Evolutionary conservation across 2,888 invertebrate genomes (phyloP), one percentile per base, ranked within the genome.

Genomic region (Rotaria socialis): DNA sequence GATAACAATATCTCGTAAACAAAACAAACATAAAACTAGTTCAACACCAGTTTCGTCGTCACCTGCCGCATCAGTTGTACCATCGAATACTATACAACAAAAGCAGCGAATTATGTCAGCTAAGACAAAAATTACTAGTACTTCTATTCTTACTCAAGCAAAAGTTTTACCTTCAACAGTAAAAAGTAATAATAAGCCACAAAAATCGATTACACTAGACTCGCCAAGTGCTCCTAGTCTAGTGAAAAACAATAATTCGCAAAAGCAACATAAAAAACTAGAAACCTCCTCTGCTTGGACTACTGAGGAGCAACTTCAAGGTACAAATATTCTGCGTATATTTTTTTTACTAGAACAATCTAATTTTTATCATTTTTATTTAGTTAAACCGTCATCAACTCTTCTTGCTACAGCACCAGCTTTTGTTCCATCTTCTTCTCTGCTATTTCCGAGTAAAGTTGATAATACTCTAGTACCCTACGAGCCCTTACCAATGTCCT

Each of bases 1-100:
- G 80, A 80, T 80, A 80, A 80, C 80, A 5, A 80, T 80, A 8
- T 80, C 80, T 47, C 43, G 80, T 43, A 80, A 80, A 80, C 80
- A 80, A 47, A 80, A 47, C 47, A 80, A 80, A 80, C 80, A 80
- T 47, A 80, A 80, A 80, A 11, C 80, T 47, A 47, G 47, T 24
- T 5, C 35, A 7, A 35, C 16, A 35, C 14, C 80, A 3, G 10
- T n/a, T 80, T 1, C n/a, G 47, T 52, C 52, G 16, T 52, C 14
- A 4, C 16, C 16, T 16, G 16, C 52, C 4, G 52, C 14, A 16
- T 52, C 52, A 16, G 16, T 16, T 52, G 52, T 52, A 14, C 14
- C 52, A 52, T 47, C 35, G 14, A 35, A 27, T 16, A 35, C 2
- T 16, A 35, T 35, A 14, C 35, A 41, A 67, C 27, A 16, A 27